Base-by-base conservation (phyloP, 2,113 vertebrate species). In the Cyanoramphus novaezelandiae region DNA sequence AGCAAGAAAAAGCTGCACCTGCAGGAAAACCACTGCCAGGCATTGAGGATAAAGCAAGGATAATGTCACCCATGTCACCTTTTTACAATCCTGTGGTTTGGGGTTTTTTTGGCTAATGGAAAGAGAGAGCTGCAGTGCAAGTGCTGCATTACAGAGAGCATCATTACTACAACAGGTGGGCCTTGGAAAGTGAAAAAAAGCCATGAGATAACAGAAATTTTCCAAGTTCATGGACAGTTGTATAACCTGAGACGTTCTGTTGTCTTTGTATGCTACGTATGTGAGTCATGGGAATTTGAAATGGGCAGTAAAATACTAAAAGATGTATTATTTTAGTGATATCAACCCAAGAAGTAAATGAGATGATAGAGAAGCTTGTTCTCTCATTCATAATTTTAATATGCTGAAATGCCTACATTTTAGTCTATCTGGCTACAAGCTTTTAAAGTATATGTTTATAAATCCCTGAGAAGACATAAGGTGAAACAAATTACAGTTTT, bases 391-490 rank as follows among this genome's bases (percentile, higher is more conserved):
- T 49, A 25, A 63, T 64, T 87, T 64, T 60, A 79, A 76, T 44
- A 68, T 33, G 33, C 78, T 76, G 67, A 84, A 92, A 79, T 91
- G 43, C 14, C 69, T 55, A 62, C 39, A n/a, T n/a, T 84, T 81
- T 72, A 44, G 29, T 62, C 65, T 82, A 43, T 31, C 74, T 76
- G 39, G 52, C 44, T 71, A 57, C 57, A 52, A 28, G 72, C 63
- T 92, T 71, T 91, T 91, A 68, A 93, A 95, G 70, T 55, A n/a
- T 21, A 43, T 71, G 81, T 85, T 96, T 95, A 89, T 64, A 85
- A 85, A 78, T 76, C 81, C 78, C 53, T 65, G 35, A 65, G 81
- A 93, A 84, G 91, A 89, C 41, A 80, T 72, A 65, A 92, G 91
- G 76, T 37, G 74, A 93, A 92, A 76, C 39, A 92, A 94, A 87